Evolutionary conservation across 2,113 vertebrate genomes (phyloP).

Genomic region (Copsychus sechellarum): DNA sequence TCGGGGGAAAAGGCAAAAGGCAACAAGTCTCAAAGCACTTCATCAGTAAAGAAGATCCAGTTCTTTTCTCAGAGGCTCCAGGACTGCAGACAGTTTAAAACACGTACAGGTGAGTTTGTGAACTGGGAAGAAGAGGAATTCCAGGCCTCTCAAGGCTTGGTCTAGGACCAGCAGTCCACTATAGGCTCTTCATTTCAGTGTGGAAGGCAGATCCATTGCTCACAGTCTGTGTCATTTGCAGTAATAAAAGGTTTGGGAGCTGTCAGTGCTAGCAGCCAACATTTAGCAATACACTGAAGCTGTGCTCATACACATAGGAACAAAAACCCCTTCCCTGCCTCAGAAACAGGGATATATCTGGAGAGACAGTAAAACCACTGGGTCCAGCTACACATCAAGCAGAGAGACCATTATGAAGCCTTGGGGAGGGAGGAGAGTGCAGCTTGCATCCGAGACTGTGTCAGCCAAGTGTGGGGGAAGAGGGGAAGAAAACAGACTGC

Average conservation of each 20-base stretch:
- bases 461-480: neutral
- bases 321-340: constrained; percentile 10
- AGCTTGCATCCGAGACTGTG: neutral
- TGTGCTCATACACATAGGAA: neutral
- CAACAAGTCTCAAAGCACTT: constrained; percentile 66
- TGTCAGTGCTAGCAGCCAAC: constrained; percentile 34
- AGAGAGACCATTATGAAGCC: neutral
- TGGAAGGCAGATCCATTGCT: constrained; percentile 46
- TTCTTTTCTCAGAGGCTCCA: constrained; percentile 41
- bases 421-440: neutral
- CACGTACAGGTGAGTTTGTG: neutral
- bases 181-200: neutral
- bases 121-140: neutral
- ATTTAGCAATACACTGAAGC: constrained; percentile 37
- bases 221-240: constrained; percentile 22
- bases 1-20: constrained; percentile 22
- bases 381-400: neutral
- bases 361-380: neutral
- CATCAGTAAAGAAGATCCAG: constrained; percentile 27
- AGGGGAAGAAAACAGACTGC: neutral
- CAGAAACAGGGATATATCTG: neutral
- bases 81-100: constrained; percentile 28
- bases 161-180: neutral
- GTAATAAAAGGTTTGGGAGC: constrained; percentile 29
- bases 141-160: neutral